phyloP scores from a whole-genome alignment of 2,888 invertebrate species.

The Clepsis dumicolana region DNA sequence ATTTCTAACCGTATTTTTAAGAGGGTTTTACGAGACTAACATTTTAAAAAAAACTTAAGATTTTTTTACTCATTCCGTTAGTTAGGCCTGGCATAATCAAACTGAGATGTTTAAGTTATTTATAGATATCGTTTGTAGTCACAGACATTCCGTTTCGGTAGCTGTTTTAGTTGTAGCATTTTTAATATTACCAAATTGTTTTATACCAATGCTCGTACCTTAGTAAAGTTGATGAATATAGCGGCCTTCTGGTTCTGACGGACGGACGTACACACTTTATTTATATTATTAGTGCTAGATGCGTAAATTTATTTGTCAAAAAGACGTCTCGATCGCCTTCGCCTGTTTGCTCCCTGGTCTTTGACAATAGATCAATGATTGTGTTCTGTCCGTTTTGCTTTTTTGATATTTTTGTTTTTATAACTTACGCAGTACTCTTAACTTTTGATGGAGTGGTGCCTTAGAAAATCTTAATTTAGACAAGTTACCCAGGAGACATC shows the following conservation, averaged over 20 bases:
- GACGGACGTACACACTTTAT: neutral
- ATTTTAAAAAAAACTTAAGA: constrained; percentile 62
- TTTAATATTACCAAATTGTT: constrained; percentile 81
- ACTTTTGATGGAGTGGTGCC: no score
- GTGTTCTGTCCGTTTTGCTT: no score
- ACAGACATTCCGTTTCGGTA: constrained; percentile 73
- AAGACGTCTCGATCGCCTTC: no score
- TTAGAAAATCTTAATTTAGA: no score
- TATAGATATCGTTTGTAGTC: constrained; percentile 49
- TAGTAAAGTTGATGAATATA: constrained; percentile 54
- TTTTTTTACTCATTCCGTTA: constrained; percentile 77
- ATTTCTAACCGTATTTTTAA: constrained; percentile 78
- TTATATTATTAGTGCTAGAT: no score
- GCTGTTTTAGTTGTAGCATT: constrained; percentile 76
- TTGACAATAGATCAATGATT: no score
- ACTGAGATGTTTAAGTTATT: constrained; percentile 57
- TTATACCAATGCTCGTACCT: constrained; percentile 83
- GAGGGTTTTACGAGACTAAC: constrained; percentile 77
- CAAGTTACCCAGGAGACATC: no score
- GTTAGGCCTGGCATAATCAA: constrained; percentile 63
- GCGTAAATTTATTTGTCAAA: no score
- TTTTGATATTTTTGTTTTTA: no score
- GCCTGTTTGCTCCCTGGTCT: neutral
- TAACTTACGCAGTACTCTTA: no score
- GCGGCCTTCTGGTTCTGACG: neutral